Conservation (phyloP, 2,888 invertebrate genomes). For the Ceraclea dissimilis region DNA sequence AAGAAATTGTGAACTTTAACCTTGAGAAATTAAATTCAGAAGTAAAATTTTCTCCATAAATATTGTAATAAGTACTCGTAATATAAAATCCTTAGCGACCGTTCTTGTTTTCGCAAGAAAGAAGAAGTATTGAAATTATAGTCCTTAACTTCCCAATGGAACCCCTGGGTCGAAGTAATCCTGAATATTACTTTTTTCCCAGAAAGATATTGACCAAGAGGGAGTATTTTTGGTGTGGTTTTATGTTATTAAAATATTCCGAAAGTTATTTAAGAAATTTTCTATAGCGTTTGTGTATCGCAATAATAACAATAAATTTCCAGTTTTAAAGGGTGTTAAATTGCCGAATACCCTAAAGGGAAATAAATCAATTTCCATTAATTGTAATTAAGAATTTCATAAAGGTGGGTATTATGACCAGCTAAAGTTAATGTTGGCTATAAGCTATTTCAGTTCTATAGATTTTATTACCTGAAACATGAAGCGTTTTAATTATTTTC, state of each 20-base stretch:
- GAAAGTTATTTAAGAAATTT: background rate
- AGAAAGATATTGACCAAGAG: background rate
- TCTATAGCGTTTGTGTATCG: background rate
- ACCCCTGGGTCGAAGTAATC: background rate
- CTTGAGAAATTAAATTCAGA: background rate
- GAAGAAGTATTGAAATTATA: background rate
- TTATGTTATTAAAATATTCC: background rate
- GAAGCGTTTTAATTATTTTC: too few relatives aligned
- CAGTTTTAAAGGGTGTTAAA: background rate
- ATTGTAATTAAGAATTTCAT: slow-evolving; percentile 1
- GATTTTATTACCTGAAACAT: too few relatives aligned
- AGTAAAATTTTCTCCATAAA: background rate
- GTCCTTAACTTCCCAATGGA: background rate
- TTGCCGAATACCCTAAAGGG: background rate
- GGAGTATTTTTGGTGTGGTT: background rate
- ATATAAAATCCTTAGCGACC: background rate
- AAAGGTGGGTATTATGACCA: background rate
- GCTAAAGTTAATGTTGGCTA: too few relatives aligned
- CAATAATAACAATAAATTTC: background rate
- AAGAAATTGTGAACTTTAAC: background rate
- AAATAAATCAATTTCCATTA: background rate
- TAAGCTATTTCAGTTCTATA: too few relatives aligned
- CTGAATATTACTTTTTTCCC: background rate
- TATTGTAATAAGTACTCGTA: background rate
- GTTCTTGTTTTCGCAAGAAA: background rate